Percentiles rank a stretch among this genome's conserved stretches.
These are phyloP conservation scores for Endotricha flammealis DNA, from an alignment of 2,888 invertebrate species.

Conservation along the genomic window DNA sequence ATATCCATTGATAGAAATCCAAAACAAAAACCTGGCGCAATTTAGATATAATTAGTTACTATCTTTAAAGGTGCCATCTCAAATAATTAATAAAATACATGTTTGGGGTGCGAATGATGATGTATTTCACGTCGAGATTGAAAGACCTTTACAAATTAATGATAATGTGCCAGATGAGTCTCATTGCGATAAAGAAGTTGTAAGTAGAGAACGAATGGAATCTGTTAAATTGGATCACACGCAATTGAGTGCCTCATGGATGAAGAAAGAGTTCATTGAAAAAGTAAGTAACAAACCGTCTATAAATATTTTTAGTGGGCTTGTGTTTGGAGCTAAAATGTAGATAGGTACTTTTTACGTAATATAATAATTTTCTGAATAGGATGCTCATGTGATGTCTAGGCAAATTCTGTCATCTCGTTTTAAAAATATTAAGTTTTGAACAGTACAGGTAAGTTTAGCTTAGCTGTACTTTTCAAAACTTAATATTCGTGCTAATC, in stretches of 20 bases:
- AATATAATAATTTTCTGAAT: no score
- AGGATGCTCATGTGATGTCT: no score
- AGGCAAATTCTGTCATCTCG: no score
- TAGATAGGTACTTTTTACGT: no score
- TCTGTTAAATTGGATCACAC: constrained; percentile 43
- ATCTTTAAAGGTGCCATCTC: constrained; percentile 41
- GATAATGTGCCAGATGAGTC: constrained; percentile 27
- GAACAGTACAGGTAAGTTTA: no score
- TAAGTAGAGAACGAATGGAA: constrained; percentile 33
- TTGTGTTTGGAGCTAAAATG: no score
- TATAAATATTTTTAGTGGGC: background rate
- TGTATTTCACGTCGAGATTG: constrained; percentile 52
- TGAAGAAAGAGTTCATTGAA: constrained; percentile 57
- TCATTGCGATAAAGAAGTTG: constrained; percentile 37
- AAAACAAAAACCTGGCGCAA: no score
- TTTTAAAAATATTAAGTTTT: no score
- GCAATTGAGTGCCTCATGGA: constrained; percentile 53
- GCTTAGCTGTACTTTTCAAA: no score
- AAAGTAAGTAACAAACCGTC: constrained; percentile 36
- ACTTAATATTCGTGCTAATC: no score
- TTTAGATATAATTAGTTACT: constrained; percentile 10
- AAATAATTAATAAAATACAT: constrained; percentile 40
- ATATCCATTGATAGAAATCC: no score
- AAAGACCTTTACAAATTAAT: constrained; percentile 40
- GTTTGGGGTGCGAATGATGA: constrained; percentile 60